phyloP scores from a whole-genome alignment of 2,113 vertebrate species.

The Brachypteracias leptosomus region DNA sequence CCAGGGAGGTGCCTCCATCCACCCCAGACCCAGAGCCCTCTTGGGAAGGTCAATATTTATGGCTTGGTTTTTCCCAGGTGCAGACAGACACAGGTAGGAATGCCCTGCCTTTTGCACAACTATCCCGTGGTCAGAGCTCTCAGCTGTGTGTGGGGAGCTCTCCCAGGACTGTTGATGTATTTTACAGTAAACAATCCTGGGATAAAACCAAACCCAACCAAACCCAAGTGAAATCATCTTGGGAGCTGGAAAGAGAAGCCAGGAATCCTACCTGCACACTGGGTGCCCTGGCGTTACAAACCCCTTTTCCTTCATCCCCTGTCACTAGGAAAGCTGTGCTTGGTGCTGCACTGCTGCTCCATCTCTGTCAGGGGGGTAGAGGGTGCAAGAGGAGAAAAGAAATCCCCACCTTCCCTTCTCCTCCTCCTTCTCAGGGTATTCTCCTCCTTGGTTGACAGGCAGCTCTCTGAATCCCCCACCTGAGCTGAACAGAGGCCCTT shows the following conservation, averaged over 20 bases:
- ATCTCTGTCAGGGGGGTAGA: rapidly evolving
- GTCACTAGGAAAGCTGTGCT: rapidly evolving
- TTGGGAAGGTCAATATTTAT: neutral
- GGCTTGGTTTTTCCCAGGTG: neutral
- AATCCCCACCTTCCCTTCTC: neutral
- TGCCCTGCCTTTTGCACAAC: constrained; percentile 1
- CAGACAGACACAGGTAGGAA: neutral
- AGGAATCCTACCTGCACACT: neutral
- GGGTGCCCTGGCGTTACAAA: neutral
- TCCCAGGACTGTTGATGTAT: neutral
- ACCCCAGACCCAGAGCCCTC: neutral
- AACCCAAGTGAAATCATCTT: neutral
- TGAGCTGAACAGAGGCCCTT: neutral
- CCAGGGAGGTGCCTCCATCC: neutral
- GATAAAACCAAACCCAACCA: neutral
- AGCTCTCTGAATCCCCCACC: neutral
- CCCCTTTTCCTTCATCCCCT: neutral
- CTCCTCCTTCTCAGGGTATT: neutral
- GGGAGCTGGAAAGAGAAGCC: neutral
- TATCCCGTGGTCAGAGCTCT: neutral
- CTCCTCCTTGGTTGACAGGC: neutral
- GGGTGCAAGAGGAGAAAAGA: neutral
- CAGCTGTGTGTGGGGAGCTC: neutral
- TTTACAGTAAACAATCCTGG: neutral
- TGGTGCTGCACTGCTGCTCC: rapidly evolving